Evolutionary conservation across 2,113 vertebrate genomes (phyloP).

Genomic region (Hemiprocne comata): DNA sequence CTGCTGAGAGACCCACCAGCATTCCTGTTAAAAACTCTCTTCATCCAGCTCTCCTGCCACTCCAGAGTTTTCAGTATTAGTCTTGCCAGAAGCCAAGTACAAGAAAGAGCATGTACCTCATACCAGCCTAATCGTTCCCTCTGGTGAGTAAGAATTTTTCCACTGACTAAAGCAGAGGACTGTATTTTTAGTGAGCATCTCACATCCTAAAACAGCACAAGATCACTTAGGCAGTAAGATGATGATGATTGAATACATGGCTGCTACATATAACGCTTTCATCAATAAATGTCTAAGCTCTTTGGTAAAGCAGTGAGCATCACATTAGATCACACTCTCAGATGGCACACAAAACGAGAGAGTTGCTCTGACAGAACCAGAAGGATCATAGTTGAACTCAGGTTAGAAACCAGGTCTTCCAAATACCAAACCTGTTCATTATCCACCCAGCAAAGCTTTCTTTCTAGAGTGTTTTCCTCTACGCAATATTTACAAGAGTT

Average conservation of each 20-base stretch:
- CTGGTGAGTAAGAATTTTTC: background rate
- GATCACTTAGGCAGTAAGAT: background rate
- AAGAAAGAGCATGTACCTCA: background rate
- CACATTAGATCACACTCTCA: background rate
- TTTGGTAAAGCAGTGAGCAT: background rate
- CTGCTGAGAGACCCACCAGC: background rate
- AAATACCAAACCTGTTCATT: background rate
- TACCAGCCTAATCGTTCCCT: background rate
- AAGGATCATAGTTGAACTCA: background rate
- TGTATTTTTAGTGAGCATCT: background rate
- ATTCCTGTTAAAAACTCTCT: background rate
- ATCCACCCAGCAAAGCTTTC: background rate
- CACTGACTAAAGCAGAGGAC: background rate
- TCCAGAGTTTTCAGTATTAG: background rate
- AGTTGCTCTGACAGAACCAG: background rate
- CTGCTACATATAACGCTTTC: rapidly evolving
- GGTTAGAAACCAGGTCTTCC: background rate
- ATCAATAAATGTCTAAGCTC: background rate
- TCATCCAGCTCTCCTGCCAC: background rate
- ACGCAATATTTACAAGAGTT: background rate
- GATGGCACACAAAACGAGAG: background rate
- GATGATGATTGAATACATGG: background rate
- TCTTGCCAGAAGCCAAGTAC: background rate
- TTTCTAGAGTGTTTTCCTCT: background rate
- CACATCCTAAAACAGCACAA: background rate